phyloP scores from a whole-genome alignment of 1,140 invertebrate species.

The Brachionus manjavacas region DNA sequence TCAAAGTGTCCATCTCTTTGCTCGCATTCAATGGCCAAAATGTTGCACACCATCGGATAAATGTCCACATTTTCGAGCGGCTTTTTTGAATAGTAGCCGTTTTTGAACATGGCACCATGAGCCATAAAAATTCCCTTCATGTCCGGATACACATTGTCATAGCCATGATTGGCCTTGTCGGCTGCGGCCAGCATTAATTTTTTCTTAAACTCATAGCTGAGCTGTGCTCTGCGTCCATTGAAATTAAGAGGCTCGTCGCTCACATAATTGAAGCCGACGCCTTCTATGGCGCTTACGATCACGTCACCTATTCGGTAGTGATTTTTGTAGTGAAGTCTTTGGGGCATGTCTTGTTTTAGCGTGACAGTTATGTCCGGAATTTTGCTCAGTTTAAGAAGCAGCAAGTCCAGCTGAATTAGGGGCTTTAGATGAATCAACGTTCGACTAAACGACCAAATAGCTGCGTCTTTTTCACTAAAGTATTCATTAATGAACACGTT shows the following conservation, averaged over 20 bases:
- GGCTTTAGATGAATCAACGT: constrained; percentile 29
- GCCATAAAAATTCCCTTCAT: constrained; percentile 38
- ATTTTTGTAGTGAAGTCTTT: constrained; percentile 7
- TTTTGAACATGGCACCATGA: constrained; percentile 31
- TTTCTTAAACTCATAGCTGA: constrained; percentile 21
- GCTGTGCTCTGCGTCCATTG: background rate
- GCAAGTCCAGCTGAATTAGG: background rate
- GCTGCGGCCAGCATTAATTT: background rate
- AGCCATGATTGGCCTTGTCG: constrained; percentile 16
- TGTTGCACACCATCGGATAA: constrained; percentile 27
- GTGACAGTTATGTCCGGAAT: constrained; percentile 32
- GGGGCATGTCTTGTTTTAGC: constrained; percentile 29
- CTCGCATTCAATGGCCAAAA: constrained; percentile 25
- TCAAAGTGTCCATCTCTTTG: constrained; percentile 6
- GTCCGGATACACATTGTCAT: constrained; percentile 27
- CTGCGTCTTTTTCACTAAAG: background rate
- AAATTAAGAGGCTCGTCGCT: constrained; percentile 13
- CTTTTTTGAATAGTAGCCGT: background rate
- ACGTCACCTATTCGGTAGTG: background rate
- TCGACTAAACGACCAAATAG: constrained; percentile 26
- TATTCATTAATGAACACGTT: constrained; percentile 31
- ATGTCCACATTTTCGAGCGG: constrained; percentile 10
- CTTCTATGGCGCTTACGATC: constrained; percentile 31
- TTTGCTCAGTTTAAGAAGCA: constrained; percentile 34
- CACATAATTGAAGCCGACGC: constrained; percentile 23